Conservation (phyloP, 2,888 invertebrate genomes). For the Parnassius apollo region DNA sequence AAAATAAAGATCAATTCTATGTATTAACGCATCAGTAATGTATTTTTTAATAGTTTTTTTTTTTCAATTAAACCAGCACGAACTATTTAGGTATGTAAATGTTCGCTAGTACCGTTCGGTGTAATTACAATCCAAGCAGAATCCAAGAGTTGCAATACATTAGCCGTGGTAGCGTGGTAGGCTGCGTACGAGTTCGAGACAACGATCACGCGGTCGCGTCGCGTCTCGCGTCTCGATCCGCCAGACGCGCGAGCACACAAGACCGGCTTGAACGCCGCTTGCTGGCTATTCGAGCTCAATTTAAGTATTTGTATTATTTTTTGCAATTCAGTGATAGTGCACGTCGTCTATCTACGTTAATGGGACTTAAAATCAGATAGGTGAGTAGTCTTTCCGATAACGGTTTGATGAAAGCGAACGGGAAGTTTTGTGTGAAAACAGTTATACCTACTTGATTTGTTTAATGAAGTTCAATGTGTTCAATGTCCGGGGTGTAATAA, state of each 20-base stretch:
- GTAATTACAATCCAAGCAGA: conserved; percentile 47
- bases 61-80: neutral
- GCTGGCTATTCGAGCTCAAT: conserved; percentile 33
- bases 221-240: conserved; percentile 29
- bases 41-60: neutral
- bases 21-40: neutral
- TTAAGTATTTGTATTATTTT: conserved; percentile 32
- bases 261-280: conserved; percentile 44
- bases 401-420: conserved; percentile 49
- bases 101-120: conserved; percentile 41
- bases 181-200: conserved; percentile 33
- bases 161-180: conserved; percentile 42
- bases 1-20: neutral
- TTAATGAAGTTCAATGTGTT: conserved; percentile 34
- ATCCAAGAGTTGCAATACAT: conserved; percentile 54
- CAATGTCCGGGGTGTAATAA: neutral
- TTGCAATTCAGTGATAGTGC: conserved; percentile 39
- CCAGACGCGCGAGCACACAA: conserved; percentile 60
- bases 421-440: conserved; percentile 43
- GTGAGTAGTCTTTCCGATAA: conserved; percentile 60
- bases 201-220: conserved; percentile 39
- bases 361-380: conserved; percentile 46
- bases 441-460: conserved; percentile 39
- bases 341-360: conserved; percentile 42
- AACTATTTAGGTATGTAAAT: neutral